Evolutionary conservation across 2,888 invertebrate species (phyloP).

Genomic region (Ophion slaviceki): DNA sequence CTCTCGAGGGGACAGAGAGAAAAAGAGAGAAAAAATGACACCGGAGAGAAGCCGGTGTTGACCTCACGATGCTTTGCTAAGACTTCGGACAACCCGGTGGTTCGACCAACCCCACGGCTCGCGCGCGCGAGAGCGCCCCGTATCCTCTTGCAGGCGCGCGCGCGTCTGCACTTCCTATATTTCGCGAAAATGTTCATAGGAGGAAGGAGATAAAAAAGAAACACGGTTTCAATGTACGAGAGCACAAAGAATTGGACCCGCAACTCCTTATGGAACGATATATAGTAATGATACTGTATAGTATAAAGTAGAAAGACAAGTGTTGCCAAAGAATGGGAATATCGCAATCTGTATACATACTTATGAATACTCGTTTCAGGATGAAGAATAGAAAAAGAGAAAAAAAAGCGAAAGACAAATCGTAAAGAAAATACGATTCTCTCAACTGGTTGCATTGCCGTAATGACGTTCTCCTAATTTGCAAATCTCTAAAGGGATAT

Average conservation of each 20-base stretch:
- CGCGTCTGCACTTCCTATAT: slow-evolving; percentile 14
- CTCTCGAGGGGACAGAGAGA: neutral
- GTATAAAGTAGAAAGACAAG: neutral
- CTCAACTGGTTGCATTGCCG: slow-evolving; percentile 39
- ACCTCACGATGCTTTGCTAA: slow-evolving; percentile 73
- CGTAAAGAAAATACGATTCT: slow-evolving; percentile 25
- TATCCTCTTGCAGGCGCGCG: neutral
- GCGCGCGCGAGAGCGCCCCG: neutral
- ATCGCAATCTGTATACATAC: neutral
- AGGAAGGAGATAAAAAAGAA: slow-evolving; percentile 8
- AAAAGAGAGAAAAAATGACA: slow-evolving; percentile 29
- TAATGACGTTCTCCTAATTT: slow-evolving; percentile 44
- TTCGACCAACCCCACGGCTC: slow-evolving; percentile 20
- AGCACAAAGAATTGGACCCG: neutral
- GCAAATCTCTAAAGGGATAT: neutral
- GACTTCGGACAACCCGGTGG: slow-evolving; percentile 72
- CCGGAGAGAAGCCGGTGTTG: slow-evolving; percentile 71
- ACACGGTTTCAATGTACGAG: neutral
- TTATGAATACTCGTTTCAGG: slow-evolving; percentile 16
- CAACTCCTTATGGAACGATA: neutral
- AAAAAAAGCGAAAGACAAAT: neutral
- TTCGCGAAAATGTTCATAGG: neutral
- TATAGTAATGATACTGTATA: neutral
- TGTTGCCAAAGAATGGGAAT: neutral
- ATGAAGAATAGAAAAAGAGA: neutral